Base-by-base conservation (phyloP, 2,797 vertebrate species). In the Phrynocephalus vlangalii region DNA sequence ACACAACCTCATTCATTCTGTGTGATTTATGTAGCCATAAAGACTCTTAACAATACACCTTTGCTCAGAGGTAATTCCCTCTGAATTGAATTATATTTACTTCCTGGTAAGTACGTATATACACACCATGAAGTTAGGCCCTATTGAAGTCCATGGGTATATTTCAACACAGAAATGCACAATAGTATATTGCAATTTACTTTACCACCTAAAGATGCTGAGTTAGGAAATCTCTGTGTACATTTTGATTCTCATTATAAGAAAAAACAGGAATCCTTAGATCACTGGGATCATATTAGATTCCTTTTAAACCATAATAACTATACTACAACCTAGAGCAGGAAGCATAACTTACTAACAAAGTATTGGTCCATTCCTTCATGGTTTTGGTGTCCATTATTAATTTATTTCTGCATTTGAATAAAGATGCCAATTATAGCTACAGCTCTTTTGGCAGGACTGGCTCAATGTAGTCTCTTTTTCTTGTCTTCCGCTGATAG, bases 371-470 rank as follows among this genome's bases (percentile, higher is more conserved):
- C 78, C 20, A 60, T 79, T 56, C 44, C 38, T 68, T 0, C 0
- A 78, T 78, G 73, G 84, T 85, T 86, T 82, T 90, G 83, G 0
- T 0, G 48, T 0, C 1, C 33, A 67, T 77, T 75, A 63, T 86
- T 81, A 67, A 79, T 22, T 2, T 79, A 75, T 10, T 6, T 75
- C 28, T 0, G 0, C 85, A 72, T 89, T 85, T 89, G 82, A 0
- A 0, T 0, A 0, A 7, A 1, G 2, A 10, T 48, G 82, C 89
- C 89, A 94, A 91, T 95, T 89, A 90, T 76, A 76, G 75, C 68
- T 92, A 80, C 87, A 89, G 79, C 78, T 90, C 91, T 88, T 92
- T 90, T 0, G 0, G 86, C 87, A 91, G 83, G 86, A 78, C 30
- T 85, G 77, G 48, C 0, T 0, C 88, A 83, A 11, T 15, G 0